phyloP scores from a whole-genome alignment of 2,113 vertebrate species.

The Megaceryle maxima region DNA sequence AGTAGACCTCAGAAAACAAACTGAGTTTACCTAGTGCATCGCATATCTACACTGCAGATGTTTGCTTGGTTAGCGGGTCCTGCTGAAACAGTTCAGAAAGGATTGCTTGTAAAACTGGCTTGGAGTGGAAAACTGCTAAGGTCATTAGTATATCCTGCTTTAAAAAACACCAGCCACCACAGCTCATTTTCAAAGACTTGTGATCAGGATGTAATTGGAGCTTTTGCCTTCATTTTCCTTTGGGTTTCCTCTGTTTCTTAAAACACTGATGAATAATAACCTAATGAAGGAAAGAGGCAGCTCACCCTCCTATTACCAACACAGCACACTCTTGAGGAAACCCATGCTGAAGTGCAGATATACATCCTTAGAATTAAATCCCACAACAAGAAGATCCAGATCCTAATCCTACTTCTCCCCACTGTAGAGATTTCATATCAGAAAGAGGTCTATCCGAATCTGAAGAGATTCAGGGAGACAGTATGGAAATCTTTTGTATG shows the following conservation, averaged over 20 bases:
- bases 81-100: constrained; percentile 1
- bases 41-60: background rate
- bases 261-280: background rate
- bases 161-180: background rate
- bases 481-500: background rate
- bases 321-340: background rate
- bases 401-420: background rate
- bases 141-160: background rate
- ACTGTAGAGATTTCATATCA: background rate
- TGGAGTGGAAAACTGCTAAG: background rate
- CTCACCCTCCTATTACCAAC: background rate
- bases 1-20: constrained; percentile 1
- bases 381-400: background rate
- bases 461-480: background rate
- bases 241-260: background rate
- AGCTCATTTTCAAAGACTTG: background rate
- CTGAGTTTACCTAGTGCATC: background rate
- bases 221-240: background rate
- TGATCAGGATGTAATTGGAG: background rate
- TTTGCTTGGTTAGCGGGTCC: background rate
- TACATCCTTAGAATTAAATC: background rate
- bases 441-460: background rate
- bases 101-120: background rate
- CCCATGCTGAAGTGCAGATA: background rate
- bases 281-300: background rate